Evolutionary conservation across 2,888 invertebrate species (phyloP).

Genomic region (Acheta domesticus): DNA sequence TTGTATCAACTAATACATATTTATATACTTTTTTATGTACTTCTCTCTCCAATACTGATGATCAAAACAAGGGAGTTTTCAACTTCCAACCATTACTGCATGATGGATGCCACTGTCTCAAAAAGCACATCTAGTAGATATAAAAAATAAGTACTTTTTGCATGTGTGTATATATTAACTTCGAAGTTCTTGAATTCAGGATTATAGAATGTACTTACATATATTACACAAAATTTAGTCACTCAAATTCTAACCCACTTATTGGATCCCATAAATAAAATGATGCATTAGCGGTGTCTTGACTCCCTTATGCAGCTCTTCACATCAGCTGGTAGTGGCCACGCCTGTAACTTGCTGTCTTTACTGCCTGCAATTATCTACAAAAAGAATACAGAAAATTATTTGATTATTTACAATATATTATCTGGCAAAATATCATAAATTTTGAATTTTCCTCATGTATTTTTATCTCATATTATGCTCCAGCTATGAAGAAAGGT

Average conservation of each 20-base stretch:
- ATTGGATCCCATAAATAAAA: background rate
- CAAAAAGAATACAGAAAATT: constrained; percentile 42
- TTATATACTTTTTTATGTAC: too few relatives aligned
- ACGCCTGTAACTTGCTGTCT: constrained; percentile 46
- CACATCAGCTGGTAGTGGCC: constrained; percentile 34
- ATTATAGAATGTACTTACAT: background rate
- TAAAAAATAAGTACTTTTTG: constrained; percentile 11
- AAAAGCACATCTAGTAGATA: background rate
- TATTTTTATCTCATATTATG: too few relatives aligned
- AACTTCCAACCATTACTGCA: background rate
- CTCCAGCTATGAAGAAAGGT: too few relatives aligned
- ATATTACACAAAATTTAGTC: background rate
- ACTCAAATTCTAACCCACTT: background rate
- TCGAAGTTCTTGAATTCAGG: background rate
- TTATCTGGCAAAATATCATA: constrained; percentile 24
- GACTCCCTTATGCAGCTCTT: constrained; percentile 31
- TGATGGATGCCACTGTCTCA: background rate
- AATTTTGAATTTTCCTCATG: too few relatives aligned
- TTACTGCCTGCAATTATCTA: constrained; percentile 68
- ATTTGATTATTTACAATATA: background rate
- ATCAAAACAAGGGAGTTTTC: background rate
- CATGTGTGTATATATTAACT: background rate
- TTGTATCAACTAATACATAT: background rate
- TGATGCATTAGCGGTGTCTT: constrained; percentile 28
- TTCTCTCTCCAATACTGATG: background rate